These are phyloP conservation scores for Poeciliopsis turrubarensis DNA, from an alignment of 2,113 vertebrate species.

Conservation along the genomic window DNA sequence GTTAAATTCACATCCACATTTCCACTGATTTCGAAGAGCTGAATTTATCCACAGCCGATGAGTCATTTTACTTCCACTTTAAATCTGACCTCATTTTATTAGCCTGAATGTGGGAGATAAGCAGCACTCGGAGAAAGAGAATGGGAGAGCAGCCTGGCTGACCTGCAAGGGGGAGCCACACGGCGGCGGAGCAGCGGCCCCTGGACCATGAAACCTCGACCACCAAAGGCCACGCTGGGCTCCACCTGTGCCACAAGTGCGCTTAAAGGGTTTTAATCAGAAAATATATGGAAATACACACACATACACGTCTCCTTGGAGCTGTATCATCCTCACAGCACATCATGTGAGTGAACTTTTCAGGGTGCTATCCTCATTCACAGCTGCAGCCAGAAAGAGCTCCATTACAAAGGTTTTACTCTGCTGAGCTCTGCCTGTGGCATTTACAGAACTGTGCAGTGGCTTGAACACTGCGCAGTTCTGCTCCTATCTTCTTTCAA, in stretches of 20 bases:
- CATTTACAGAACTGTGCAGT: neutral
- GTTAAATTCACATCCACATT: neutral
- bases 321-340: constrained; percentile 31
- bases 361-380: neutral
- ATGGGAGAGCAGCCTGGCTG: neutral
- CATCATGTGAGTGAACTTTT: constrained; percentile 8
- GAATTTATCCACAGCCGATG: neutral
- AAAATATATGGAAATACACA: constrained; percentile 7
- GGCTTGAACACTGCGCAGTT: neutral
- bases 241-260: constrained; percentile 38
- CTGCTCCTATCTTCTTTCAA: neutral
- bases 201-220: constrained; percentile 55
- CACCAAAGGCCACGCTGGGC: constrained; percentile 49
- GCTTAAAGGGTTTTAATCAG: constrained; percentile 34
- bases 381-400: constrained; percentile 30
- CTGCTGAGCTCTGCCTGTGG: neutral
- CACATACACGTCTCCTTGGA: constrained; percentile 15
- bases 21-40: neutral
- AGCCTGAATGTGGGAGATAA: constrained; percentile 11
- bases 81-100: constrained; percentile 3
- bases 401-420: neutral
- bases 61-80: constrained; percentile 3
- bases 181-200: constrained; percentile 13
- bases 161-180: constrained; percentile 48
- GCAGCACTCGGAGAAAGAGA: neutral